Percentiles rank a stretch among this genome's conserved stretches.
These are phyloP conservation scores for Ptilonorhynchus violaceus DNA, from an alignment of 2,113 vertebrate species.

Conservation along the genomic window DNA sequence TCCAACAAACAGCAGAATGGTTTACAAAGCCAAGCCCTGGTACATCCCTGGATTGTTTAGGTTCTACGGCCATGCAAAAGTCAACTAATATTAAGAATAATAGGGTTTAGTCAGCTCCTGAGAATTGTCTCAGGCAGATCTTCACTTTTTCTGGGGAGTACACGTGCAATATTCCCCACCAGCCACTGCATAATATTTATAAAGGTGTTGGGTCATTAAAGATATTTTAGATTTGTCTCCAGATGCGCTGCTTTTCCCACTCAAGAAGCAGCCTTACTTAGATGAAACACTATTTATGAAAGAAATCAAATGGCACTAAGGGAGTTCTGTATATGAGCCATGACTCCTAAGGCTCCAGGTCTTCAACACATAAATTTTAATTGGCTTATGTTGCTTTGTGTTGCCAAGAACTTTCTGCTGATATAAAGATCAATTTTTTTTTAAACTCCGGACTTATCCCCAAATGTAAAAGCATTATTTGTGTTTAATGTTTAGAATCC, in stretches of 20 bases:
- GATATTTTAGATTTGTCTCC: neutral
- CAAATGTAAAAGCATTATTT: slow-evolving; percentile 33
- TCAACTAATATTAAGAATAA: neutral
- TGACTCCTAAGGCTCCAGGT: neutral
- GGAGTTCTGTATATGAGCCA: neutral
- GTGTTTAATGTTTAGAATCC: neutral
- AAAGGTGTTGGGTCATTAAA: neutral
- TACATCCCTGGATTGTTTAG: neutral
- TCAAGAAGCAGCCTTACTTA: neutral
- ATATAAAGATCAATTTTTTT: slow-evolving; percentile 29
- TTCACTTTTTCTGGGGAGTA: neutral
- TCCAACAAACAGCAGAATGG: neutral
- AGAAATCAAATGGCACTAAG: neutral
- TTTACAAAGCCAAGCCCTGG: fast-evolving
- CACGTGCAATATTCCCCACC: neutral
- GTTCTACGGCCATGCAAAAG: neutral
- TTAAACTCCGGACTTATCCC: neutral
- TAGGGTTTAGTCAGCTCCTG: neutral
- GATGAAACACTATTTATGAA: neutral
- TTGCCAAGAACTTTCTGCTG: neutral
- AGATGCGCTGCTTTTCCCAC: neutral
- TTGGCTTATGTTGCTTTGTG: slow-evolving; percentile 5
- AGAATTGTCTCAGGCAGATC: neutral
- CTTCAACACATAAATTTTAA: slow-evolving; percentile 22
- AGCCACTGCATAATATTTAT: neutral